Evolutionary conservation across 2,797 vertebrate species (phyloP).

Genomic region (Prionace glauca): DNA sequence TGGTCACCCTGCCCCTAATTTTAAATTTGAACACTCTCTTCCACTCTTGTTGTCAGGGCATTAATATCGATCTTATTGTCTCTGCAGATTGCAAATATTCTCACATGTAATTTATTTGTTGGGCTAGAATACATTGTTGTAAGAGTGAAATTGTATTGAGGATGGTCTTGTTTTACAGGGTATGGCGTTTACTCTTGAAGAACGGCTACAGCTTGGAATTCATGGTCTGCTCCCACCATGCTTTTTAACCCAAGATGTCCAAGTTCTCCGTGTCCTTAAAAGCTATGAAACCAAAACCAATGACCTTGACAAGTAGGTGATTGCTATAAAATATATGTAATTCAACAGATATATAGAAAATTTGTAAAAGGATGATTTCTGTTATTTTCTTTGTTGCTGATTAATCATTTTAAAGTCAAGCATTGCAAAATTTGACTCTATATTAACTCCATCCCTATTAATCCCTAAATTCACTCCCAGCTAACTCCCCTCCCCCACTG

Average conservation of each 20-base stretch:
- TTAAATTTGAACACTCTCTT: not conserved
- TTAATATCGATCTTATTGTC: not conserved
- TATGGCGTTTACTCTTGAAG: conserved; percentile 93
- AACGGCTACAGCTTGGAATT: conserved; percentile 89
- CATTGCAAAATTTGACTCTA: not conserved
- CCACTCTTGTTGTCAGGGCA: not conserved
- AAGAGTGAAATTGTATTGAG: not conserved
- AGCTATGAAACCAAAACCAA: conserved; percentile 81
- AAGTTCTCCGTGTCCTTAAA: conserved; percentile 86
- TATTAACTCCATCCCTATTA: not conserved
- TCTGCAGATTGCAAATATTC: not conserved
- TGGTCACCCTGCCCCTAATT: too few relatives aligned
- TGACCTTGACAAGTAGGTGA: conserved; percentile 84
- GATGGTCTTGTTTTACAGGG: conserved; percentile 61
- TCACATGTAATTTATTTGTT: not conserved
- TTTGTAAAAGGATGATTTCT: not conserved
- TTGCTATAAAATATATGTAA: not conserved
- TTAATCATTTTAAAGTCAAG: not conserved
- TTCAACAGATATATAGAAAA: not conserved
- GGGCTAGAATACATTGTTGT: not conserved
- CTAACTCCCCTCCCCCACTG: too few relatives aligned
- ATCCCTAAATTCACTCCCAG: not conserved
- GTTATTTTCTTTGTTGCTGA: not conserved
- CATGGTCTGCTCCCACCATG: conserved; percentile 92
- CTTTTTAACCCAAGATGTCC: conserved; percentile 90